Evolutionary conservation across 2,113 vertebrate genomes (phyloP).

Genomic region (Cochlearius cochlearius): DNA sequence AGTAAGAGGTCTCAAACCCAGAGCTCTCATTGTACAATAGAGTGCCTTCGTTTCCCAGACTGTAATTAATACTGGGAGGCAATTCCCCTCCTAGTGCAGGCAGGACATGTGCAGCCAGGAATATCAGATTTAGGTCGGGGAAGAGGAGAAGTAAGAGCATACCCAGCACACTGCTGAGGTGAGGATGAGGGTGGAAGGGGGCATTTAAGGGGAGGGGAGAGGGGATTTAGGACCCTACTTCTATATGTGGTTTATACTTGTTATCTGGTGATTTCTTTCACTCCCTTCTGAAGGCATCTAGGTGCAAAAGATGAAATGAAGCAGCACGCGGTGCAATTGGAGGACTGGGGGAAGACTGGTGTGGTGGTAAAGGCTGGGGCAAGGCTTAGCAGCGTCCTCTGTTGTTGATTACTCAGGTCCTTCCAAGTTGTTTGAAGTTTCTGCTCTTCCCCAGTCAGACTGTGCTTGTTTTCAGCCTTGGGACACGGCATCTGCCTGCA

Average conservation of each 20-base stretch:
- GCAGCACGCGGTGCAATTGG: accelerated
- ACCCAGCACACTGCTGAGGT: neutral
- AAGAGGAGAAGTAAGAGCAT: neutral
- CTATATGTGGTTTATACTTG: neutral
- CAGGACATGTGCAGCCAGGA: neutral
- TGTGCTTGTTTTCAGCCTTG: neutral
- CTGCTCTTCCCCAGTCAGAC: neutral
- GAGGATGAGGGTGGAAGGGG: neutral
- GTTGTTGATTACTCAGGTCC: neutral
- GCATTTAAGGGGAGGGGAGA: neutral
- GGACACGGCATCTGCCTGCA: neutral
- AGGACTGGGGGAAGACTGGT: neutral
- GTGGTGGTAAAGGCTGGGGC: neutral
- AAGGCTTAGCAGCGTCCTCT: neutral
- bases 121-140: neutral
- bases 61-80: neutral
- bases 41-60: neutral
- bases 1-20: neutral
- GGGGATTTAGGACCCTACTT: neutral
- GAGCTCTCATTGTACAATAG: neutral
- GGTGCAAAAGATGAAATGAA: neutral
- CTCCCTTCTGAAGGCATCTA: neutral
- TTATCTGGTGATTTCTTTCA: neutral
- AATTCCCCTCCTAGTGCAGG: neutral
- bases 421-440: neutral